These are phyloP conservation scores for Oscheius sp. DNA, from an alignment of 2,888 invertebrate species.

Conservation along the genomic window DNA sequence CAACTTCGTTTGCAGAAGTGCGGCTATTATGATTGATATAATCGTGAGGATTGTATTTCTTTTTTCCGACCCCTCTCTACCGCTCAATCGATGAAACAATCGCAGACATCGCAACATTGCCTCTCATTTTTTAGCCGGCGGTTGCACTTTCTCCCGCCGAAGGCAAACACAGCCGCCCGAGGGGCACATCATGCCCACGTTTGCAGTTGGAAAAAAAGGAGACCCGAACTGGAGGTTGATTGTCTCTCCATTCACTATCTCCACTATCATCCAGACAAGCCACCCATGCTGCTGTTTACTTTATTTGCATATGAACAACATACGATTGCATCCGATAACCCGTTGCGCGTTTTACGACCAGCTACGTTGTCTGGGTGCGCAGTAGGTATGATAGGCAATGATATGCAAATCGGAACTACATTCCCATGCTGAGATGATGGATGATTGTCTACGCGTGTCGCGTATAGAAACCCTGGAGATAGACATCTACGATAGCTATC, in stretches of 20 bases:
- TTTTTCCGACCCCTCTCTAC: background rate
- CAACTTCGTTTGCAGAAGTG: conserved; percentile 11
- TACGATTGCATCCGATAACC: conserved; percentile 22
- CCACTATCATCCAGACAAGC: background rate
- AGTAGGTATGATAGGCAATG: conserved; percentile 26
- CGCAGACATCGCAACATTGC: conserved; percentile 27
- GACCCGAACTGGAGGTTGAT: background rate
- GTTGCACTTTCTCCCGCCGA: conserved; percentile 26
- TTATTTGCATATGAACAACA: conserved; percentile 26
- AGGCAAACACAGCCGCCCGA: conserved; percentile 24
- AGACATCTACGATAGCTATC: conserved; percentile 26
- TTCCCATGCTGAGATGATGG: conserved; percentile 29
- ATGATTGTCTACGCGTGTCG: conserved; percentile 25
- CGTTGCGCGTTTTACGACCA: conserved; percentile 30
- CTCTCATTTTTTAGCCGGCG: conserved; percentile 24
- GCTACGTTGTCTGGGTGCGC: background rate
- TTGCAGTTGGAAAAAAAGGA: conserved; percentile 6
- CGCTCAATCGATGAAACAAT: conserved; percentile 9
- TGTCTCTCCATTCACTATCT: conserved; percentile 6
- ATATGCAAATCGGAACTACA: conserved; percentile 30
- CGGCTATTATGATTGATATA: conserved; percentile 18
- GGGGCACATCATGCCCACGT: conserved; percentile 24
- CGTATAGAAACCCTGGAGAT: conserved; percentile 14
- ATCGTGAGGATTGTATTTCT: background rate
- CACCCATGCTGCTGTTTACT: conserved; percentile 21